Percentiles rank a stretch among this genome's conserved stretches.
Conservation (phyloP, 2,797 vertebrate genomes). For the Myotis findleyi region DNA sequence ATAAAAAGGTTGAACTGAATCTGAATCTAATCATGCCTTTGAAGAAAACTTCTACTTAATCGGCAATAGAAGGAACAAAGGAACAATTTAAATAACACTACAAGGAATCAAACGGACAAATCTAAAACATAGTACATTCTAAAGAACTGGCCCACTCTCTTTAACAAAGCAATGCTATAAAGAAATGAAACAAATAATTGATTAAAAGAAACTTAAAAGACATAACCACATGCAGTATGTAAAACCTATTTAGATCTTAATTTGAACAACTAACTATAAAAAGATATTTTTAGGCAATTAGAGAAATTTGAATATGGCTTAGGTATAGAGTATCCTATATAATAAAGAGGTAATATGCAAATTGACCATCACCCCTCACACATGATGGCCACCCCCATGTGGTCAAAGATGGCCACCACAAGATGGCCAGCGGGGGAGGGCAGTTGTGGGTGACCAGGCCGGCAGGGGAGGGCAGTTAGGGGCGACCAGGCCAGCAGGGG, state of each 20-base stretch:
- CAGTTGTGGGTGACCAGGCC: too few species aligned
- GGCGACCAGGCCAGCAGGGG: too few species aligned
- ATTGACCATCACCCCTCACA: too few species aligned
- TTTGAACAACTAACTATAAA: constrained; percentile 45
- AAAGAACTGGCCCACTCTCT: not conserved
- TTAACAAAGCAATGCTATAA: constrained; percentile 21
- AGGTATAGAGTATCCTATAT: not conserved
- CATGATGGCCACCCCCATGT: too few species aligned
- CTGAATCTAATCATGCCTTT: not conserved
- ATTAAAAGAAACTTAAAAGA: constrained; percentile 22
- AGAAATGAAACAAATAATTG: not conserved
- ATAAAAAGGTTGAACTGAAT: constrained; percentile 6
- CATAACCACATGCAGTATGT: not conserved
- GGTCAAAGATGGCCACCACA: too few species aligned
- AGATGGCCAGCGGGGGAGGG: too few species aligned
- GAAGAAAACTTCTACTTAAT: not conserved
- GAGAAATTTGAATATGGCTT: constrained; percentile 15
- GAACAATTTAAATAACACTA: constrained; percentile 31
- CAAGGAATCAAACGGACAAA: not conserved
- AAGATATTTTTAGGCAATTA: constrained; percentile 5
- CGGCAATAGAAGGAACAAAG: not conserved
- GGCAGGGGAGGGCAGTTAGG: too few species aligned
- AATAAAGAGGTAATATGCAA: too few species aligned
- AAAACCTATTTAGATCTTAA: constrained; percentile 36
- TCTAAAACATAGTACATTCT: not conserved